Evolutionary conservation across 2,797 vertebrate genomes (phyloP).

Genomic region (Squalus acanthias): DNA sequence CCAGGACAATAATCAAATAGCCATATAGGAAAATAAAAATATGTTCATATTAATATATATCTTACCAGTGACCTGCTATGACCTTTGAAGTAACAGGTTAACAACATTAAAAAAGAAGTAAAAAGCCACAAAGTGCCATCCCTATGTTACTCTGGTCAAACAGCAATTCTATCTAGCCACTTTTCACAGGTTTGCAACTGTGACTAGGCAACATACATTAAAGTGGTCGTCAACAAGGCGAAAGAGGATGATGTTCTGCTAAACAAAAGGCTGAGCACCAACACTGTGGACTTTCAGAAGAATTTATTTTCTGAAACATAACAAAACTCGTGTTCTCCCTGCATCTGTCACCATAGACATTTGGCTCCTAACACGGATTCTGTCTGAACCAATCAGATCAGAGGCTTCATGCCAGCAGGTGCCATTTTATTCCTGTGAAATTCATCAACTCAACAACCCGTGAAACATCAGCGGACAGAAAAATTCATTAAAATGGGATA

Average conservation of each 20-base stretch:
- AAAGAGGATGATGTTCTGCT: conserved; percentile 18
- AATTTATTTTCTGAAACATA: conserved; percentile 34
- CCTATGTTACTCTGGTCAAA: not conserved
- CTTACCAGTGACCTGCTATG: not conserved
- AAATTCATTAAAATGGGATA: conserved; percentile 54
- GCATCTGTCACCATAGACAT: conserved; percentile 53
- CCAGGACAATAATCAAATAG: not conserved
- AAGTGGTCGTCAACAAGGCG: not conserved
- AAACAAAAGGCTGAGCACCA: conserved; percentile 7
- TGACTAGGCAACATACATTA: not conserved
- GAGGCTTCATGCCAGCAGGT: conserved; percentile 62
- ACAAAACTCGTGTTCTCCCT: conserved; percentile 53
- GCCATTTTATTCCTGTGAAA: conserved; percentile 61
- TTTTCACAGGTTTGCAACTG: not conserved
- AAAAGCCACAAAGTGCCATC: not conserved
- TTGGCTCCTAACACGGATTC: conserved; percentile 54
- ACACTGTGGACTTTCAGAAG: not conserved
- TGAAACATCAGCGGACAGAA: conserved; percentile 55
- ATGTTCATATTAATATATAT: not conserved
- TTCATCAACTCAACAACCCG: conserved; percentile 64
- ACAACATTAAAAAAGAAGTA: not conserved
- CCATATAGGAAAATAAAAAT: not conserved
- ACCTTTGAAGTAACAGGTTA: not conserved
- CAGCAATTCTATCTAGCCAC: not conserved
- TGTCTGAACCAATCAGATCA: conserved; percentile 59